Conservation (phyloP, 2,888 invertebrate species). For the Tinea trinotella region DNA sequence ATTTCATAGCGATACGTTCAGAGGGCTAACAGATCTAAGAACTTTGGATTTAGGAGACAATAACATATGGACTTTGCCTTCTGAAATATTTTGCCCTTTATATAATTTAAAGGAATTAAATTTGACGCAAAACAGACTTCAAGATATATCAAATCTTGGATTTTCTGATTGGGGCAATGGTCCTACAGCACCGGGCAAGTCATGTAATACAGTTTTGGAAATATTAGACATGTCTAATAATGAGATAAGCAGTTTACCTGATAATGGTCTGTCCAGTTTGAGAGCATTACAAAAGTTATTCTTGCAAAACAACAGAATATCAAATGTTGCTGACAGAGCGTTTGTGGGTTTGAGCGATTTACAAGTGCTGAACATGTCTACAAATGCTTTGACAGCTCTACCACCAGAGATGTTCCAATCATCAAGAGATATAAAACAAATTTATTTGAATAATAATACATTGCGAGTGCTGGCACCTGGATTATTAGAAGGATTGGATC, state of each 20-base stretch:
- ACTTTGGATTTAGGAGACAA: constrained; percentile 81
- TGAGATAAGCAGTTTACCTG: constrained; percentile 79
- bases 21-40: constrained; percentile 77
- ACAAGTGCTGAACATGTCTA: constrained; percentile 82
- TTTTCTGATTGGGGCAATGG: constrained; percentile 82
- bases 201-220: constrained; percentile 79
- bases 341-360: constrained; percentile 79
- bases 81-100: constrained; percentile 80
- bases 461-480: constrained; percentile 82
- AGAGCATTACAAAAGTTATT: constrained; percentile 78
- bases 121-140: constrained; percentile 82
- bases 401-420: constrained; percentile 85
- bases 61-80: constrained; percentile 82
- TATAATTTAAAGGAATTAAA: constrained; percentile 79
- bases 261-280: constrained; percentile 79
- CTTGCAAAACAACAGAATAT: constrained; percentile 83
- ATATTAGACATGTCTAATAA: constrained; percentile 82
- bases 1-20: constrained; percentile 79
- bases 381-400: constrained; percentile 82
- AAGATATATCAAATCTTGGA: constrained; percentile 82
- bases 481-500: constrained; percentile 79
- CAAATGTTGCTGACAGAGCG: constrained; percentile 80
- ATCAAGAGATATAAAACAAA: constrained; percentile 78
- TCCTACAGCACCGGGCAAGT: constrained; percentile 76
- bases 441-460: constrained; percentile 84